Base-by-base conservation (phyloP, 2,888 invertebrate genomes). In the Halictus quadricinctus region DNA sequence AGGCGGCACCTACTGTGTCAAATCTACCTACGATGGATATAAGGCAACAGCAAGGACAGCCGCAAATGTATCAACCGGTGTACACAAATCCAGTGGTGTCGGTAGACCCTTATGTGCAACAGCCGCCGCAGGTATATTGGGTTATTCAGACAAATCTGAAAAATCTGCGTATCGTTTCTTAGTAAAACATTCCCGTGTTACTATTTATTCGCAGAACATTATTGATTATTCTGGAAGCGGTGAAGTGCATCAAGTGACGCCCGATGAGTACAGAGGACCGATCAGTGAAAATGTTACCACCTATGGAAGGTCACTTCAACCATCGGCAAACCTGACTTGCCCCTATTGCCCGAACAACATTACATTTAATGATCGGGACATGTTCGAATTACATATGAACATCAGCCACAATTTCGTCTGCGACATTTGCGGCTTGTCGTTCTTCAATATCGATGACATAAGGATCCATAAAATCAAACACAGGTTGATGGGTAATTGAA, bases 331-430 rank as follows among this genome's bases (percentile, higher is more conserved):
- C n/a, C 86, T 82, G 15, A 58, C 84, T 21, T 91, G 91, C 29
- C 73, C 88, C 50, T 88, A 88, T 64, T 91, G 91, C 36, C 36
- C 85, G 0, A 69, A 80, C 1, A 75, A 77, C 8, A 2, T 79
- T 3, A 15, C 76, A 0, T 88, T 89, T 13, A 18, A 80, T 0
- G 76, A 77, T 0, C 77, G 80, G 12, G 74, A 81, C 0, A 36
- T 13, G 7, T 69, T 90, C 10, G 60, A 88, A 0, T 41, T 84
- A 0, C 91, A 91, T 21, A 74, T 91, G 48, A 69, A 88, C 7
- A 0, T 25, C 0, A 13, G 21, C 10, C 91, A 91, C 46, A 88
- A 87, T 86, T 79, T 81, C 15, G 6, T 70, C 0, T 91, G 91
- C n/a, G 41, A 80, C 0, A n/a, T 88, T 13, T 91, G 91, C 43